These are phyloP conservation scores for Engraulis encrasicolus DNA, from an alignment of 2,113 vertebrate species.

Conservation along the genomic window DNA sequence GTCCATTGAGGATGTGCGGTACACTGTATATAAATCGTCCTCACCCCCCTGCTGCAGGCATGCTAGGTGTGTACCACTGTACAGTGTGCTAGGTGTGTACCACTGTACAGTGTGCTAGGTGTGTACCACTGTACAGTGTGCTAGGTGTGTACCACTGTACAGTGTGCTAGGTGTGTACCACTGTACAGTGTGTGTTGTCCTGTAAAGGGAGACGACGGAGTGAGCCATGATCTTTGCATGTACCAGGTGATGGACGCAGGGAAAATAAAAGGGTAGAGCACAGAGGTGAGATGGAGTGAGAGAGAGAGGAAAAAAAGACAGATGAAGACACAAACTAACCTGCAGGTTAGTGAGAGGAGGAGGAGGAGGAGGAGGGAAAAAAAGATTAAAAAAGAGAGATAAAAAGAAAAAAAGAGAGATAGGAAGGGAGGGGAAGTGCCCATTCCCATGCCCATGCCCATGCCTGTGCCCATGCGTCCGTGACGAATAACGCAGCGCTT, in stretches of 20 bases:
- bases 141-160: too few relatives aligned
- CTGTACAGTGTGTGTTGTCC: neutral
- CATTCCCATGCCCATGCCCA: too few relatives aligned
- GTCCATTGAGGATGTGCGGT: neutral
- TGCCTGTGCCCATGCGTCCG: neutral
- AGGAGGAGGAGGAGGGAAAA: neutral
- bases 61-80: too few relatives aligned
- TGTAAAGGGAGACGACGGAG: neutral
- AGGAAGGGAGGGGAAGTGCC: neutral
- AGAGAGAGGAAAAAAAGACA: neutral
- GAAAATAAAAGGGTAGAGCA: slow-evolving; percentile 1
- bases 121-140: too few relatives aligned
- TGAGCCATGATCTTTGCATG: slow-evolving; percentile 6
- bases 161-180: too few relatives aligned
- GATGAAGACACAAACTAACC: too few relatives aligned
- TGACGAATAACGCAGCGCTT: slow-evolving; percentile 28
- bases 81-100: too few relatives aligned
- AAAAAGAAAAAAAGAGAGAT: neutral
- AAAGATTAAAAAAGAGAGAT: neutral
- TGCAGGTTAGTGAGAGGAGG: neutral
- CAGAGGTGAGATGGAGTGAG: neutral
- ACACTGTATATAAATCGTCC: too few relatives aligned
- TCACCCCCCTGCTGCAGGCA: too few relatives aligned
- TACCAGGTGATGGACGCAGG: neutral
- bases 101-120: too few relatives aligned